A percentile compares a stretch with the other conserved stretches of the same genome.
Evolutionary conservation across 2,888 invertebrate genomes (phyloP).

Genomic region (Limenitis camilla): DNA sequence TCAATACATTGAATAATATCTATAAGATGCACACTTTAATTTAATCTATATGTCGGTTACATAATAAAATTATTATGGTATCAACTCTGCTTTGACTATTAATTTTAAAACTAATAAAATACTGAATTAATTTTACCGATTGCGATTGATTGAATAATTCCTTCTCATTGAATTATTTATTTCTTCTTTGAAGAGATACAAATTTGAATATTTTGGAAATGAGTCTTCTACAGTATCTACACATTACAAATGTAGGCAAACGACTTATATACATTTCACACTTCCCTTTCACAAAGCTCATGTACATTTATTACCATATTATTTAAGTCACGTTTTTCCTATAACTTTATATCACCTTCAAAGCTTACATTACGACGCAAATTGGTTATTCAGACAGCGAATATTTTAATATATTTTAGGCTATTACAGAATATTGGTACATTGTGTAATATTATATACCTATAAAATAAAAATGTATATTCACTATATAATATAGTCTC

Average conservation of each 20-base stretch:
- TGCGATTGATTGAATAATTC: too few species aligned
- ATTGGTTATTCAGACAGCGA: constrained; percentile 5
- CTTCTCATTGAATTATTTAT: too few species aligned
- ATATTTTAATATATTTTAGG: constrained; percentile 3
- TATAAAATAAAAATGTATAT: too few species aligned
- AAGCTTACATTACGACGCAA: constrained; percentile 5
- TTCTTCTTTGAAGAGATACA: too few species aligned
- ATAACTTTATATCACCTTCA: constrained; percentile 14
- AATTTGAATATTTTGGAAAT: neutral
- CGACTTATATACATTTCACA: neutral
- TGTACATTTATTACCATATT: constrained; percentile 10
- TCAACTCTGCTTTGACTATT: too few species aligned
- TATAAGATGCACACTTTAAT: too few species aligned
- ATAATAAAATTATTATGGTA: too few species aligned
- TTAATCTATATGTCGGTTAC: too few species aligned
- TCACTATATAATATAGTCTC: too few species aligned
- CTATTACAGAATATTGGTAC: neutral
- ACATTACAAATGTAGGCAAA: neutral
- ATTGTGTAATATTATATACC: neutral
- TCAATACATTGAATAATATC: too few species aligned
- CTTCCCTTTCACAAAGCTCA: neutral
- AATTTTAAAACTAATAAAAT: too few species aligned
- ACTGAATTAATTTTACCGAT: too few species aligned
- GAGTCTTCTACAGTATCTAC: neutral
- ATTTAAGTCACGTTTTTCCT: constrained; percentile 14